Evolutionary conservation across 2,797 vertebrate genomes (phyloP).

Genomic region (Siniperca obscura): DNA sequence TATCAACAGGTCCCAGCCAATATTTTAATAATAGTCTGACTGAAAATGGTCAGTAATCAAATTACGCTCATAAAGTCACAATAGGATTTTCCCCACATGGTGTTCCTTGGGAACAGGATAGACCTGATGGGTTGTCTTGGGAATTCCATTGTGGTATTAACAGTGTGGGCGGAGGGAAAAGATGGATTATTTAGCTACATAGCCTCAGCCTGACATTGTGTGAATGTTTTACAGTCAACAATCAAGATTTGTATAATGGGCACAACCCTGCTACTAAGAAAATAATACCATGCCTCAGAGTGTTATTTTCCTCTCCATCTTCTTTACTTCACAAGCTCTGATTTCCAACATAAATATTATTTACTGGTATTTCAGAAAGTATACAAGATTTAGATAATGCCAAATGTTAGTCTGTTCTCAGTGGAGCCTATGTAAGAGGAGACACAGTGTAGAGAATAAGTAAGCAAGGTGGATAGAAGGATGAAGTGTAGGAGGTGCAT

Average conservation of each 20-base stretch:
- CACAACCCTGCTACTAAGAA: background rate
- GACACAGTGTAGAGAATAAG: slow-evolving; percentile 40
- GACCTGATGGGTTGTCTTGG: background rate
- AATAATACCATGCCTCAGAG: background rate
- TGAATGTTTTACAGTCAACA: background rate
- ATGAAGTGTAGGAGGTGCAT: slow-evolving; percentile 63
- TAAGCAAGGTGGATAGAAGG: slow-evolving; percentile 42
- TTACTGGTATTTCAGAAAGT: slow-evolving; percentile 34
- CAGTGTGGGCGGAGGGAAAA: background rate
- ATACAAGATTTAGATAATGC: slow-evolving; percentile 33
- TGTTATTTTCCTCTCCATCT: background rate
- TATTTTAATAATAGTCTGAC: background rate
- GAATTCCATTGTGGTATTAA: slow-evolving; percentile 19
- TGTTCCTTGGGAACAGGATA: background rate
- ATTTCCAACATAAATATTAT: slow-evolving; percentile 21
- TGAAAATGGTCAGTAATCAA: slow-evolving; percentile 8
- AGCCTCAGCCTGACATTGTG: background rate
- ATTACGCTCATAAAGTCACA: slow-evolving; percentile 5
- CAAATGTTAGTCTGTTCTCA: slow-evolving; percentile 33
- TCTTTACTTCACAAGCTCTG: background rate
- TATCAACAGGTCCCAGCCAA: background rate
- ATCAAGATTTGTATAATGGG: background rate
- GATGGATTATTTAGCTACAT: background rate
- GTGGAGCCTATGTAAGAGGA: slow-evolving; percentile 11
- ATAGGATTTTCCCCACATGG: background rate